Evolutionary conservation across 2,797 vertebrate species (phyloP).

Genomic region (Sebastes oblongus): DNA sequence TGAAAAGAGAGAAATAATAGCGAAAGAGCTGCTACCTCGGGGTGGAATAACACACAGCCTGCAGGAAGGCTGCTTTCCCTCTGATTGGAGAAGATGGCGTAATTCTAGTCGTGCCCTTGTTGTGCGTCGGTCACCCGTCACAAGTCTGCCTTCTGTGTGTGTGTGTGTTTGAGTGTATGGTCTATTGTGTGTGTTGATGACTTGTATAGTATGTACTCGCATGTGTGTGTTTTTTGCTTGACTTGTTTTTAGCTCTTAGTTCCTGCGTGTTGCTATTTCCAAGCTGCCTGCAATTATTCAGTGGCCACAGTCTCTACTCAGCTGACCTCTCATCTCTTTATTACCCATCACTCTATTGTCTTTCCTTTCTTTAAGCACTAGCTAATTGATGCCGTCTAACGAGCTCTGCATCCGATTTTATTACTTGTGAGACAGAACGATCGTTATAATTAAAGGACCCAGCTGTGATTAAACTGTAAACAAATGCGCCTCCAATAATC

Average conservation of each 20-base stretch:
- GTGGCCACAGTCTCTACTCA: not conserved
- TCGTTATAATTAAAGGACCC: not conserved
- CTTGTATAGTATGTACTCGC: constrained; percentile 20
- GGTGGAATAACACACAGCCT: constrained; percentile 54
- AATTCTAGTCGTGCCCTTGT: constrained; percentile 64
- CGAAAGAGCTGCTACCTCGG: constrained; percentile 48
- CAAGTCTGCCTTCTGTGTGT: constrained; percentile 27
- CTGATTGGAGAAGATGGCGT: constrained; percentile 62
- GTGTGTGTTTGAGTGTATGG: constrained; percentile 24
- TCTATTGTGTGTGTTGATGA: constrained; percentile 26
- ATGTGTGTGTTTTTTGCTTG: constrained; percentile 10
- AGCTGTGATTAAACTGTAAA: not conserved
- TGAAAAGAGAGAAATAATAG: constrained; percentile 70
- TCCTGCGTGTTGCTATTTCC: constrained; percentile 20
- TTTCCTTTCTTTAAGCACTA: not conserved
- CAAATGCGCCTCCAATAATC: not conserved
- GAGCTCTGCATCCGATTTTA: not conserved
- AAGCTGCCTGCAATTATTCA: not conserved
- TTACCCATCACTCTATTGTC: not conserved
- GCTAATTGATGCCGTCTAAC: not conserved
- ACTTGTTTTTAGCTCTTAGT: constrained; percentile 20
- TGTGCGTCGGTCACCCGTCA: constrained; percentile 59
- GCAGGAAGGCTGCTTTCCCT: constrained; percentile 52
- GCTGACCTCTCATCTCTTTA: not conserved
- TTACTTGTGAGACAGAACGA: not conserved